Evolutionary conservation across 92 coral and sea anemone genomes (phyloP), one percentile per base, ranked within the genome.

Genomic region (Paramuricea clavata): DNA sequence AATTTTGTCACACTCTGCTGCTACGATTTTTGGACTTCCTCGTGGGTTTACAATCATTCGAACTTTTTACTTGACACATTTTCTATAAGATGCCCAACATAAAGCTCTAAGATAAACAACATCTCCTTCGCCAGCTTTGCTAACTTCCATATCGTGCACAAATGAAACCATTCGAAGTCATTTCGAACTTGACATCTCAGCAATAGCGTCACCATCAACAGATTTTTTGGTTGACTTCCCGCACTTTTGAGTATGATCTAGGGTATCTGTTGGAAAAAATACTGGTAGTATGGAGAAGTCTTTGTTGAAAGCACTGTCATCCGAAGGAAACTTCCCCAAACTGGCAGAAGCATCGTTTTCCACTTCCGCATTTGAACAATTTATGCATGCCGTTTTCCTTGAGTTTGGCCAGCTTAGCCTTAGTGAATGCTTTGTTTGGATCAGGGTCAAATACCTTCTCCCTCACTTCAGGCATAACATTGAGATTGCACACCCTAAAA

Each of bases 21-120:
- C 50, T 69, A 59, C 69, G 16, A 92, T 88, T 73, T 92, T 92
- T 12, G 91, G 94, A 76, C 81, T 91, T 69, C 88, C 86, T 50
- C 64, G 87, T 16, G 76, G 60, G 74, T 85, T 71, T 21, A 88
- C 92, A 26, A 71, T 76, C 86, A 91, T 44, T 65, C 91, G 27
- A 33, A 91, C 89, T 69, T 88, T 92, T 67, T 92, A 89, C 76
- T 92, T 89, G 32, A 92, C 94, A 69, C 87, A 43, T 78, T 92
- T 69, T 73, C 71, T 70, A 64, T 92, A 89, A 35, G 92, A 88
- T 23, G 88, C 92, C 94, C 92, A 92, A 49, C 94, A 92, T 85
- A 92, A 82, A 47, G 88, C 90, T 62, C 92, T 42, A 17, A 92
- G 56, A 68, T 78, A 88, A 33, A 92, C 85, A 85, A 80, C 74